phyloP scores from a whole-genome alignment of 2,888 invertebrate genomes.

The Melanargia galathea region DNA sequence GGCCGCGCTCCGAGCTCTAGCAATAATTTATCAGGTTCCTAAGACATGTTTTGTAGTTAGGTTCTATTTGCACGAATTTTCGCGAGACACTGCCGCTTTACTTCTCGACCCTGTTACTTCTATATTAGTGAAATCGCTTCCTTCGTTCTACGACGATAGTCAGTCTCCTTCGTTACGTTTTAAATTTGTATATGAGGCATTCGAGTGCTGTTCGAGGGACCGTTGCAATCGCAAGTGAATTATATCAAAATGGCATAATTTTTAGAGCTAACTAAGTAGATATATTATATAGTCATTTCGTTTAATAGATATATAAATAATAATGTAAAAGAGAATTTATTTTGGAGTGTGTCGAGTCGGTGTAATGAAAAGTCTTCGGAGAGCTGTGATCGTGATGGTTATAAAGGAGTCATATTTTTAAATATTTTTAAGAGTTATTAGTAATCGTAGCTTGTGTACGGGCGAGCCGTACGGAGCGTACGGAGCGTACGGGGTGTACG shows the following conservation, averaged over 20 bases:
- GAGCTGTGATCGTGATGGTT: slow-evolving; percentile 81
- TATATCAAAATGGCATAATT: slow-evolving; percentile 82
- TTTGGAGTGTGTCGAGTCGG: slow-evolving; percentile 77
- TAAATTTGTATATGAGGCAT: slow-evolving; percentile 79
- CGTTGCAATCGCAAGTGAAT: slow-evolving; percentile 82
- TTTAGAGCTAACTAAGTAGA: slow-evolving; percentile 79
- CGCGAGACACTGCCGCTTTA: slow-evolving; percentile 79
- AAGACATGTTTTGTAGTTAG: slow-evolving; percentile 81
- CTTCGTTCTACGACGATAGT: slow-evolving; percentile 67
- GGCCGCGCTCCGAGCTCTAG: slow-evolving; percentile 74
- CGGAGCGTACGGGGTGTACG: no score
- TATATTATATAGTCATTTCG: slow-evolving; percentile 81
- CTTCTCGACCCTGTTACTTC: slow-evolving; percentile 67
- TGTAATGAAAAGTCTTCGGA: slow-evolving; percentile 79
- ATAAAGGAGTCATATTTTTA: slow-evolving; percentile 82
- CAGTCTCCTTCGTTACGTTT: slow-evolving; percentile 66
- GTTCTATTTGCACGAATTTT: slow-evolving; percentile 80
- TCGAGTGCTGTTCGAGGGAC: slow-evolving; percentile 80
- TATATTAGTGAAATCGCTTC: slow-evolving; percentile 70
- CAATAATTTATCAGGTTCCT: slow-evolving; percentile 83
- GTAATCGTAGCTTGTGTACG: slow-evolving; percentile 52
- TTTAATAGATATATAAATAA: slow-evolving; percentile 81
- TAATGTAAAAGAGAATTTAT: slow-evolving; percentile 81
- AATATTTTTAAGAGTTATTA: slow-evolving; percentile 77
- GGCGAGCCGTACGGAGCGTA: slow-evolving; percentile 12